phyloP scores from a whole-genome alignment of 2,797 vertebrate genomes.

The Danio tinwini region DNA sequence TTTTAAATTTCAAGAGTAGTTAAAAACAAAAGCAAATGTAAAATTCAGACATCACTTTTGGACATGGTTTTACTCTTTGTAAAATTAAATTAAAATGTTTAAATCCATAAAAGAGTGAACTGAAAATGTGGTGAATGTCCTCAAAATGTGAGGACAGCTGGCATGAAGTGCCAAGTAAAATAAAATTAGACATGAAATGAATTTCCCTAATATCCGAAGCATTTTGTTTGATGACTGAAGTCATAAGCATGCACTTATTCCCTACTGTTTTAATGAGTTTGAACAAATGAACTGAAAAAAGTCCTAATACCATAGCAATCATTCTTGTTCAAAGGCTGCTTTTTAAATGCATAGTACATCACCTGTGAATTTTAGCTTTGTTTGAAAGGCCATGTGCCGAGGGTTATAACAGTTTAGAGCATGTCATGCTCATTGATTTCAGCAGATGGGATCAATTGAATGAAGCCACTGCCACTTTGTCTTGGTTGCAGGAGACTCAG shows the following conservation, averaged over 20 bases:
- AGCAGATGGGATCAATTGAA: conserved; percentile 34
- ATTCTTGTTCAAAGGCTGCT: conserved; percentile 9
- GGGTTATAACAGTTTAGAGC: conserved; percentile 21
- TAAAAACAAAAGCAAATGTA: no score
- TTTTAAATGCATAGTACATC: neutral
- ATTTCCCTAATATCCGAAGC: neutral
- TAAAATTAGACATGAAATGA: neutral
- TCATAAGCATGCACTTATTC: neutral
- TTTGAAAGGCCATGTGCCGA: conserved; percentile 1
- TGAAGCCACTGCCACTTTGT: conserved; percentile 27
- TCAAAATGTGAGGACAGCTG: neutral
- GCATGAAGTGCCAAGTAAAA: neutral
- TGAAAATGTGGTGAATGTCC: no score
- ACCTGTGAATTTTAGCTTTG: neutral
- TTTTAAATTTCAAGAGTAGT: no score
- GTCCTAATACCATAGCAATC: neutral
- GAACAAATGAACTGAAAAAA: conserved; percentile 23
- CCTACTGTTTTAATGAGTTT: conserved; percentile 26
- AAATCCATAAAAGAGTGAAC: neutral
- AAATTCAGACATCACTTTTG: no score
- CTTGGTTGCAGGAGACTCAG: conserved; percentile 15
- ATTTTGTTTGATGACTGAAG: conserved; percentile 16
- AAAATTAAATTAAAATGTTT: no score
- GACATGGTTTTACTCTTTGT: no score
- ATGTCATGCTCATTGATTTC: conserved; percentile 37